Conservation (phyloP, 2,113 vertebrate species). For the Hystrix brachyura region DNA sequence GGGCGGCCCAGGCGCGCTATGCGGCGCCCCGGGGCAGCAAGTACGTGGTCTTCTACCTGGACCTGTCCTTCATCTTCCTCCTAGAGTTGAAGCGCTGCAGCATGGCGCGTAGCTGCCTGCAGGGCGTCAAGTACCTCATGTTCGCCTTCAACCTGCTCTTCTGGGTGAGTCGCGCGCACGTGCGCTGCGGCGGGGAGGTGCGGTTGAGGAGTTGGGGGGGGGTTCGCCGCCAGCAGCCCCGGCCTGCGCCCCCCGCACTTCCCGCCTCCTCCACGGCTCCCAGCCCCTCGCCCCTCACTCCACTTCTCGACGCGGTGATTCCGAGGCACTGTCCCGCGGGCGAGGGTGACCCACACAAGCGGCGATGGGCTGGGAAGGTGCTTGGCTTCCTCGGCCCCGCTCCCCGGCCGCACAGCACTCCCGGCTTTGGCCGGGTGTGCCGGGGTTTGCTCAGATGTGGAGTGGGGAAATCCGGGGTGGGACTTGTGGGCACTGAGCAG, state of each 20-base stretch:
- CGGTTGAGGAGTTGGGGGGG: too few relatives aligned
- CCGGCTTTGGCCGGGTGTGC: not conserved
- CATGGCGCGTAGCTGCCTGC: conserved; percentile 98
- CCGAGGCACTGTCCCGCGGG: not conserved
- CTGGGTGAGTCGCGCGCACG: conserved; percentile 94
- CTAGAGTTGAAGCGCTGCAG: conserved; percentile 99
- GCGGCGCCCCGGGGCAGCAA: conserved; percentile 94
- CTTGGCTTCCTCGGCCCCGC: not conserved
- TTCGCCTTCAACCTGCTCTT: conserved; percentile 99
- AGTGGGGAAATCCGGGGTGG: not conserved
- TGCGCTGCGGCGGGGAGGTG: not conserved
- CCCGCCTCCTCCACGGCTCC: not conserved
- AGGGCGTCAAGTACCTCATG: conserved; percentile 99
- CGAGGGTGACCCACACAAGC: not conserved
- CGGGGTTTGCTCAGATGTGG: not conserved
- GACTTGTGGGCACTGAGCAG: not conserved
- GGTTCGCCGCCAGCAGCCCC: too few relatives aligned
- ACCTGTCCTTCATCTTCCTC: conserved; percentile 99
- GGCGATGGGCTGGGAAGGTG: too few relatives aligned
- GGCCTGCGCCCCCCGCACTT: not conserved
- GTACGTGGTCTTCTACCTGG: conserved; percentile 99
- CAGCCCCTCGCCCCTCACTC: not conserved
- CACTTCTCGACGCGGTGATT: not conserved
- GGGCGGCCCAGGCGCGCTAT: conserved; percentile 94
- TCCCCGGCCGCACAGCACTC: not conserved